Percentiles rank a stretch among this genome's conserved stretches.
These are phyloP conservation scores for Calameuta filiformis DNA, from an alignment of 2,888 invertebrate species.

Conservation along the genomic window DNA sequence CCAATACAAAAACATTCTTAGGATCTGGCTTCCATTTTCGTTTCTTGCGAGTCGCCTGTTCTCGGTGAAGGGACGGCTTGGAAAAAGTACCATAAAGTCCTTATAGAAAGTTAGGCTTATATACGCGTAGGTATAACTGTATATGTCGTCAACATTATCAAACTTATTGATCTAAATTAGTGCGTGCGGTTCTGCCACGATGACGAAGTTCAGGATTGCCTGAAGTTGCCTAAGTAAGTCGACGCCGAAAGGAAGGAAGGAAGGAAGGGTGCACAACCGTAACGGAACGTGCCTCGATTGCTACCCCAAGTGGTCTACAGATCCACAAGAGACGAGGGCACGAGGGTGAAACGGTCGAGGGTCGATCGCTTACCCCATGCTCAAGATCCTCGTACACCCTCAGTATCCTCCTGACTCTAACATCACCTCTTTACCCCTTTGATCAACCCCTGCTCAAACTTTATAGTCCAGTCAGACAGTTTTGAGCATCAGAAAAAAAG, in stretches of 20 bases:
- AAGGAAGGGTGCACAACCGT: neutral
- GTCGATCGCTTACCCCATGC: neutral
- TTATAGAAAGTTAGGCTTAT: neutral
- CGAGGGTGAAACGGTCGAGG: neutral
- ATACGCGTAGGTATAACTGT: neutral
- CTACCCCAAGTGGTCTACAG: neutral
- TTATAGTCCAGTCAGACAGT: neutral
- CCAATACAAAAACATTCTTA: neutral
- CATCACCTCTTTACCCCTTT: neutral
- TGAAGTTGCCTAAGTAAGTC: neutral
- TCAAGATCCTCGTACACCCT: neutral
- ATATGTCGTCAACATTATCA: neutral
- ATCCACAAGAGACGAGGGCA: neutral
- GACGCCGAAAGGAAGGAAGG: neutral
- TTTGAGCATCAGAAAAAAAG: neutral
- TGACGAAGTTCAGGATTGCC: neutral
- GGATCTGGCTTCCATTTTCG: neutral
- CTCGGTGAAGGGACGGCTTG: neutral
- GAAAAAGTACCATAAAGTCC: neutral
- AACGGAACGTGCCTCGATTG: neutral
- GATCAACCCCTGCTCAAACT: neutral
- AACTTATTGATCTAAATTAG: neutral
- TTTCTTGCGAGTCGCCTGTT: neutral
- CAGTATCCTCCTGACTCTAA: neutral
- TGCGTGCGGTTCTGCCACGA: neutral